These are phyloP conservation scores for Aphelenchoides fujianensis DNA, from an alignment of 1,140 invertebrate species.

Conservation along the genomic window DNA sequence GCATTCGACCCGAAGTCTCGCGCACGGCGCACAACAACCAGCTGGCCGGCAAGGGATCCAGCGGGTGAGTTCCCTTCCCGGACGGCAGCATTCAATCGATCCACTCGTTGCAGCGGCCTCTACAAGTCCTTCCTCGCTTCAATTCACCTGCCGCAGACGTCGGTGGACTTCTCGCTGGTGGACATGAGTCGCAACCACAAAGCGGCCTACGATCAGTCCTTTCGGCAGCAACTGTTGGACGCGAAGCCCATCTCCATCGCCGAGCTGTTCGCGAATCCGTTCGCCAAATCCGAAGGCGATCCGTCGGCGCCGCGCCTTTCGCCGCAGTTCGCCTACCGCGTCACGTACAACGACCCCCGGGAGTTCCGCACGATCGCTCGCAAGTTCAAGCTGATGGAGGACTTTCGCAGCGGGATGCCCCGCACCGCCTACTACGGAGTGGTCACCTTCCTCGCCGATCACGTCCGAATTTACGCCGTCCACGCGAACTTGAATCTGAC, in stretches of 20 bases:
- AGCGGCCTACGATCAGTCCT: slow-evolving; percentile 26
- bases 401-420: slow-evolving; percentile 55
- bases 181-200: slow-evolving; percentile 45
- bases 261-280: slow-evolving; percentile 11
- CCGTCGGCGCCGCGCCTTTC: no score
- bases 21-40: slow-evolving; percentile 65
- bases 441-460: slow-evolving; percentile 44
- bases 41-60: slow-evolving; percentile 55
- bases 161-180: slow-evolving; percentile 54
- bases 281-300: slow-evolving; percentile 6
- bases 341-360: slow-evolving; percentile 48
- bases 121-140: slow-evolving; percentile 53
- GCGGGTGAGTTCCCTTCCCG: no score
- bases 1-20: slow-evolving; percentile 90
- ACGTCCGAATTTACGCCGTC: slow-evolving; percentile 45
- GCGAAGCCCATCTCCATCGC: slow-evolving; percentile 29
- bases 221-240: slow-evolving; percentile 27
- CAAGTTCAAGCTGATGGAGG: slow-evolving; percentile 54
- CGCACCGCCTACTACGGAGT: slow-evolving; percentile 56
- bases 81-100: no score
- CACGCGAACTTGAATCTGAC: slow-evolving; percentile 38
- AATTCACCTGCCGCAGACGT: slow-evolving; percentile 47
- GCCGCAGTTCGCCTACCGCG: slow-evolving; percentile 37
- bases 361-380: slow-evolving; percentile 50
- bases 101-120: slow-evolving; percentile 56